Base-by-base conservation (phyloP, 2,113 vertebrate species). In the Dipodomys spectabilis region DNA sequence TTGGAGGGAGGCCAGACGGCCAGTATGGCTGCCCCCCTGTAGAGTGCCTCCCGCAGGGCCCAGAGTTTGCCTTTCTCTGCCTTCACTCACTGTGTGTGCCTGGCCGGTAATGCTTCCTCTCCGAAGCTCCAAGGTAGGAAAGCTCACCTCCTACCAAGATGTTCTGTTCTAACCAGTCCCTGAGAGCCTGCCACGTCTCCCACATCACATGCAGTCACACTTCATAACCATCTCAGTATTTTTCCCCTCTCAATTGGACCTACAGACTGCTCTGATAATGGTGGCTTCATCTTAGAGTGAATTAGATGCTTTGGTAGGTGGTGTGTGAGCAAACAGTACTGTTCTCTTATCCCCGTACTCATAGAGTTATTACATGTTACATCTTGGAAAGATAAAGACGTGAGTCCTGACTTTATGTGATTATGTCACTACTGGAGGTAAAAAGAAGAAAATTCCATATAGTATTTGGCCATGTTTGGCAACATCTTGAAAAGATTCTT, bases 161-260 rank as follows among this genome's bases (percentile, higher is more conserved):
- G 23, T 88, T 71, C 79, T 22, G 2, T 62, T 16, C 30, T 73
- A n/a, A 60, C 60, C 80, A 68, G 15, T 39, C 39, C 39, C 39
- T 39, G 39, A 39, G 39, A 39, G 39, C 39, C 39, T 39, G 39
- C 39, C 39, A 6, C 39, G 39, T 39, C 39, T 39, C 39, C 39
- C 18, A 45, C 74, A 4, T 67, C 75, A 81, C 72, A 67, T 30
- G 2, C 44, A 68, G 20, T 44, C 49, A 87, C 87, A 53, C 18
- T 89, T 35, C 78, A 75, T 86, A 39, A 74, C 22, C 32, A 62
- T 71, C 57, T 91, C 28, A 65, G 28, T 82, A 39, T 85, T 95
- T 81, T 85, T 32, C 19, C 19, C 32, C 5, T 88, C 53, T 94
- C 45, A 62, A 19, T 57, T 18, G 60, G 28, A 25, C 35, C n/a